Evolutionary conservation across 2,113 vertebrate species (phyloP).

Genomic region (Austrofundulus limnaeus): DNA sequence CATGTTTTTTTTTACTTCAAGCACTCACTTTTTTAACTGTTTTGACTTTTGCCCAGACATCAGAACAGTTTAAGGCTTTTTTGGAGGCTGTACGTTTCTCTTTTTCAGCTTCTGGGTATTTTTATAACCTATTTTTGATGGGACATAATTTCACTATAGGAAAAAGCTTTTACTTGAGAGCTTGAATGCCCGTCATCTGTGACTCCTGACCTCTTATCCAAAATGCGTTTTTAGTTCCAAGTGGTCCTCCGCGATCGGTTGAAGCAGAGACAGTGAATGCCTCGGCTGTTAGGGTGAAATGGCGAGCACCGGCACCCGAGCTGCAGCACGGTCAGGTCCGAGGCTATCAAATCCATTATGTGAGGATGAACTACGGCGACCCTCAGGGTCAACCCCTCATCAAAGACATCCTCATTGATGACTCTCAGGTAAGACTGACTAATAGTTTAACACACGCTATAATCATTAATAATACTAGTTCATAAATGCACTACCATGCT

Average conservation of each 20-base stretch:
- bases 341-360: constrained; percentile 96
- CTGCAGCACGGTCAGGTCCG: constrained; percentile 93
- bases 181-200: constrained; percentile 54
- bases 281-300: constrained; percentile 91
- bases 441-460: no score
- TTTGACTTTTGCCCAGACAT: constrained; percentile 64
- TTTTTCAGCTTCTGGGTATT: constrained; percentile 36
- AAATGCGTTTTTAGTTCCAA: constrained; percentile 98
- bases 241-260: constrained; percentile 93
- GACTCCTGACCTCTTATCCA: constrained; percentile 83
- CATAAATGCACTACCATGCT: background rate
- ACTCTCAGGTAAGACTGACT: constrained; percentile 86
- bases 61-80: constrained; percentile 55
- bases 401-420: constrained; percentile 93
- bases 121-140: constrained; percentile 62
- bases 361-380: constrained; percentile 90
- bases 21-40: constrained; percentile 79
- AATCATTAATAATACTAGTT: no score
- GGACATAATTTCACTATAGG: constrained; percentile 25
- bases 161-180: constrained; percentile 45
- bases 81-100: constrained; percentile 59
- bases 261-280: constrained; percentile 95
- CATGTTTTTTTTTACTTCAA: constrained; percentile 87
- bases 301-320: constrained; percentile 91
- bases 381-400: constrained; percentile 89